Conservation (phyloP, 1,140 invertebrate species). For the Caerostris extrusa region DNA sequence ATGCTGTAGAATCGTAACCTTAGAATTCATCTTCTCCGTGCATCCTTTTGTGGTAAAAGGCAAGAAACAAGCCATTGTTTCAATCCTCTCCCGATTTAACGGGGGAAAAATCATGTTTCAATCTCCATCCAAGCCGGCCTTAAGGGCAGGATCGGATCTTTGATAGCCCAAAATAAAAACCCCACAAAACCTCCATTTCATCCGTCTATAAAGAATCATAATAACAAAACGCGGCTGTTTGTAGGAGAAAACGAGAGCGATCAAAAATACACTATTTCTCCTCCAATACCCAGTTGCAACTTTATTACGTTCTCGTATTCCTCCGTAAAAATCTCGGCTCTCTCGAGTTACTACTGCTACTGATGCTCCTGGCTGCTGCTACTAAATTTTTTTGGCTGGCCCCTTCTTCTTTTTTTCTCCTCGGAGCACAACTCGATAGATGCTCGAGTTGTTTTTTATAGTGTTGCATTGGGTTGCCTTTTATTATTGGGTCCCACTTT, state of each 20-base stretch:
- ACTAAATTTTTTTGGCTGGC: too few relatives aligned
- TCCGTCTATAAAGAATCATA: slow-evolving; percentile 34
- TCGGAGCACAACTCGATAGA: too few relatives aligned
- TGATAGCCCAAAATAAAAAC: slow-evolving; percentile 43
- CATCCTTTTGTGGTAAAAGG: neutral
- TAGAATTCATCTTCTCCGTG: too few relatives aligned
- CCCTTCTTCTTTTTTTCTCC: too few relatives aligned
- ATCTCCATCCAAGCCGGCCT: neutral
- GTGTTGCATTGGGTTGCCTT: too few relatives aligned
- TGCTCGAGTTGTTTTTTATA: too few relatives aligned
- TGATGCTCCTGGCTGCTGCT: too few relatives aligned
- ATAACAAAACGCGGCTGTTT: slow-evolving; percentile 55
- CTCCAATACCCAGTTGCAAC: slow-evolving; percentile 54
- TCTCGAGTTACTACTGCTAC: too few relatives aligned
- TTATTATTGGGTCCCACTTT: too few relatives aligned
- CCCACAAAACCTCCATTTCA: slow-evolving; percentile 16
- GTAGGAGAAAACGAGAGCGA: slow-evolving; percentile 1
- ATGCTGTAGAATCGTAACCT: too few relatives aligned
- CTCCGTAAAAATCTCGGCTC: slow-evolving; percentile 25
- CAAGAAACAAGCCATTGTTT: neutral
- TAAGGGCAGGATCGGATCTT: slow-evolving; percentile 18
- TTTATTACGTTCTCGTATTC: slow-evolving; percentile 66
- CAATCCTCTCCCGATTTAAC: neutral
- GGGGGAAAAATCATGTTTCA: neutral
- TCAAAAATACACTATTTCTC: slow-evolving; percentile 36